Conservation (phyloP, 2,797 vertebrate species). For the Clarias platycephalus region DNA sequence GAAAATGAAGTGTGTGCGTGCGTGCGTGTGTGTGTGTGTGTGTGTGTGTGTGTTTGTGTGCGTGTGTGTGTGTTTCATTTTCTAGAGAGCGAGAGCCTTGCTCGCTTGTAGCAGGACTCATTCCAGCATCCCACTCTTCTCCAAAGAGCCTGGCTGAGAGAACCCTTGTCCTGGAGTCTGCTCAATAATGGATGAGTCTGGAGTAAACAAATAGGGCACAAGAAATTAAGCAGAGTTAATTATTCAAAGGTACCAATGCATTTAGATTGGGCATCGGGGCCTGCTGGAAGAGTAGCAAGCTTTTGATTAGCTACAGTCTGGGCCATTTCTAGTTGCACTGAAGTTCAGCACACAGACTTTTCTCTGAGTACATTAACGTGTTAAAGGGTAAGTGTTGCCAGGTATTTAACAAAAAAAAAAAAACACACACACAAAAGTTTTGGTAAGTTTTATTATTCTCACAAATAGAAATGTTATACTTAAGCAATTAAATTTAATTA, state of each 20-base stretch:
- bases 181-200: slow-evolving; percentile 55
- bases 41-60: background rate
- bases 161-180: slow-evolving; percentile 47
- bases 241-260: slow-evolving; percentile 54
- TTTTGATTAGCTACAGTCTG: slow-evolving; percentile 21
- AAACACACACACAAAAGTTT: no score
- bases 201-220: slow-evolving; percentile 52
- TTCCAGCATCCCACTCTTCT: slow-evolving; percentile 32
- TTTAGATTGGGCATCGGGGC: slow-evolving; percentile 33
- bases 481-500: background rate
- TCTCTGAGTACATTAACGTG: slow-evolving; percentile 1
- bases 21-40: slow-evolving; percentile 7
- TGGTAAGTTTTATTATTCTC: no score
- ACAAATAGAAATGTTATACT: background rate
- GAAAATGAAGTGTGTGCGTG: slow-evolving; percentile 25
- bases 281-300: slow-evolving; percentile 23
- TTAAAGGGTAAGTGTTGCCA: background rate
- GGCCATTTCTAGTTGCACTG: slow-evolving; percentile 11
- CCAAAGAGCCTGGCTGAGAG: slow-evolving; percentile 29
- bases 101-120: slow-evolving; percentile 36
- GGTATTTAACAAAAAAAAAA: background rate
- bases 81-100: slow-evolving; percentile 29
- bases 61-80: slow-evolving; percentile 16
- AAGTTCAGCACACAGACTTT: background rate
- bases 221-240: slow-evolving; percentile 59